Base-by-base conservation (phyloP, 2,113 vertebrate species). In the Aspidoscelis tigris region DNA sequence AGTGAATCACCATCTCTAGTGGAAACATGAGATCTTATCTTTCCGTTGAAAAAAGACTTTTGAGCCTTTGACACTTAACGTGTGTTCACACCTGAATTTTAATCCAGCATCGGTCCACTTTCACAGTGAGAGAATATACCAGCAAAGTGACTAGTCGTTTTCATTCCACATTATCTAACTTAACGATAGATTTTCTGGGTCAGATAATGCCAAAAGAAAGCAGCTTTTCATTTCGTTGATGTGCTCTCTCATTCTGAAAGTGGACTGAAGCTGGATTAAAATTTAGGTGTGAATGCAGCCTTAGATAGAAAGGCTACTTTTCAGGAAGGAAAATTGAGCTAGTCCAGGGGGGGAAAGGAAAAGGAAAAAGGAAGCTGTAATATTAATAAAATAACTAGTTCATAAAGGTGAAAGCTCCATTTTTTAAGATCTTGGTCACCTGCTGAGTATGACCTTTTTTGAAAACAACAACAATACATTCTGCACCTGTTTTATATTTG, bases 1-100 rank as follows among this genome's bases (percentile, higher is more conserved):
- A 70, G 80, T 8, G 53, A 44, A 20, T 16, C 5, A 1, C 78
- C 80, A 22, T 6, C n/a, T 44, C 20, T 79, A 84, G 39, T 3
- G 0, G 22, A 65, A 78, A 50, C 33, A 78, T 85, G 84, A 69
- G 64, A 66, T 77, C 83, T 14, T 2, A 2, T 43, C 71, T 78
- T 10, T 39, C 86, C 80, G 44, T 82, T 2, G 20, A 55, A 84
- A 84, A n/a, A 39, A 80, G 72, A 33, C 3, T 24, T 72, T n/a
- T 21, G 9, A 41, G 2, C 3, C 26, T 65, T n/a, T 21, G n/a
- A 14, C 4, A 16, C 11, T 7, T 33, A 33, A 33, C 33, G 33
- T 33, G 33, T 33, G 33, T 33, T 33, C 33, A 33, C 33, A 33
- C 33, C 33, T 33, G 33, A 33, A 33, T 33, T 33, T 33, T 33